Base-by-base conservation (phyloP, 1,140 invertebrate genomes). In the Aphaenogaster floridana region DNA sequence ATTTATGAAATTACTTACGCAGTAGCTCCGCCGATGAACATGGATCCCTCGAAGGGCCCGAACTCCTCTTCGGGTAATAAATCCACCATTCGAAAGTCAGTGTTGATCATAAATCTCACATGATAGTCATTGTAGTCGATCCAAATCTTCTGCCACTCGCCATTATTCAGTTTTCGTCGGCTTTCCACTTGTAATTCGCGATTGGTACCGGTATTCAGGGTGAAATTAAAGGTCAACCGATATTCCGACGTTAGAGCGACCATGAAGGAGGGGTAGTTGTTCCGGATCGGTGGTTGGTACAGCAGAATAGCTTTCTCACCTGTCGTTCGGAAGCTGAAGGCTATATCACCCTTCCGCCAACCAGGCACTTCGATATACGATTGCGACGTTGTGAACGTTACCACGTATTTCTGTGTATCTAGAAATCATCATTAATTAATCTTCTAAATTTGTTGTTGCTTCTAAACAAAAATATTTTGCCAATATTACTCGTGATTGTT, bases 71-170 rank as follows among this genome's bases (percentile, higher is more conserved):
- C 98, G 21, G 97, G 96, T 79, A 97, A 94, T 57, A 99, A 95
- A 95, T 98, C 97, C 3, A 98, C 97, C 98, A 98, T 98, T 95
- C 98, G 96, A 90, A 97, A 98, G 91, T 98, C 97, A 48, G 97
- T 98, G 93, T 99, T 99, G 77, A 99, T 97, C 97, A 98, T 98
- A 93, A 99, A 98, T 79, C 98, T 95, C n/a, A 99, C 98, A 94
- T 99, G 98, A 94, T 99, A 98, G 92, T 98, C 97, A 94, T 99
- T 99, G 92, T 98, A 98, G 95, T 98, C 98, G 87, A 98, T 98
- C 98, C 98, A 98, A 88, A 99, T 98, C 95, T 99, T 98, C 93
- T 99, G 98, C 98, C 98, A 99, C 93, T 99, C 98, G 0, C 98
- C 98, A 71, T 97, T 97, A 93, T 98, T 99, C 5, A 99, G 96